Evolutionary conservation across 2,888 invertebrate genomes (phyloP), one percentile per base, ranked within the genome.

Genomic region (Arge pagana): DNA sequence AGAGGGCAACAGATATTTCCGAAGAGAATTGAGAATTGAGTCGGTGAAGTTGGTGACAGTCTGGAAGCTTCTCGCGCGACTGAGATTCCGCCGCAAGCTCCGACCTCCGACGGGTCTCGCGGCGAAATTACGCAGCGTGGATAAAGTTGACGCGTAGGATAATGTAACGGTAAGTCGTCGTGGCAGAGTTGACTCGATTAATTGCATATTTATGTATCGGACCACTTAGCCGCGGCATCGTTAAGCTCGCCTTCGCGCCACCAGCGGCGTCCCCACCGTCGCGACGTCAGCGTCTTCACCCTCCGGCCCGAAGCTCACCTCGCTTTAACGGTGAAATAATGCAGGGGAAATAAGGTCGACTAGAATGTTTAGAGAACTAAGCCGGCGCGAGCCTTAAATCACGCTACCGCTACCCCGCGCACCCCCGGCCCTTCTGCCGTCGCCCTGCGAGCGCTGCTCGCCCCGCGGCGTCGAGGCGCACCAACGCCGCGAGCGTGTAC

Each of bases 121-220:
- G n/a, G n/a, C n/a, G n/a, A n/a, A n/a, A n/a, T n/a, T n/a, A n/a
- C n/a, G n/a, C n/a, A n/a, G n/a, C n/a, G n/a, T n/a, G n/a, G n/a
- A n/a, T n/a, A n/a, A n/a, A n/a, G n/a, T n/a, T n/a, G n/a, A n/a
- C 30, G 36, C 41, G 50, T 42, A 54, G 49, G 51, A 37, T 35
- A 50, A 19, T 33, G 41, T 30, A 33, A 43, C 33, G 33, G 37
- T 31, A 28, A 40, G 43, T 43, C 24, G 26, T 42, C 31, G 60
- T 59, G 57, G 55, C 67, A 65, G 61, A 70, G 67, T 68, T 67
- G 66, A 67, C 66, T 67, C 70, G 71, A 72, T 72, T 71, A 71
- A 71, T 71, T 66, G 71, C 69, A 70, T 71, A 72, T 72, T 71
- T 71, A 70, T 70, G 67, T 69, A 71, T 71, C 70, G 64, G 66